phyloP scores from a whole-genome alignment of 2,113 vertebrate species.

The Athene noctua region DNA sequence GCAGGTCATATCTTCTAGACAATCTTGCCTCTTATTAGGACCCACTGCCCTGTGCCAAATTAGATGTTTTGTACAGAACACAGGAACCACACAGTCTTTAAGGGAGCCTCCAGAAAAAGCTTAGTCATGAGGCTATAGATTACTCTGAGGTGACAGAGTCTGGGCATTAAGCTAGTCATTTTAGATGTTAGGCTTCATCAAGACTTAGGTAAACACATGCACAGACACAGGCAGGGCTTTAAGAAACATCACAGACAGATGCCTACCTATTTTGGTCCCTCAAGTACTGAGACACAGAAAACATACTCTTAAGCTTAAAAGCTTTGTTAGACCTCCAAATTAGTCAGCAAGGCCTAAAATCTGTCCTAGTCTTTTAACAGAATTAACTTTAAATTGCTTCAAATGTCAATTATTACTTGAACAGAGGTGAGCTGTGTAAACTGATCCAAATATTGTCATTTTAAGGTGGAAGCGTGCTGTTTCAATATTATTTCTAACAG shows the following conservation, averaged over 20 bases:
- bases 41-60: background rate
- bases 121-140: background rate
- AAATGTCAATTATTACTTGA: background rate
- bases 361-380: background rate
- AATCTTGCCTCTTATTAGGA: background rate
- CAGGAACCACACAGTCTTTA: background rate
- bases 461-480: background rate
- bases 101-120: background rate
- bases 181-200: background rate
- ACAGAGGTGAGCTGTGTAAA: background rate
- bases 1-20: background rate
- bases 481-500: background rate
- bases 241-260: background rate
- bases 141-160: background rate
- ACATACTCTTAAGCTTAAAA: background rate
- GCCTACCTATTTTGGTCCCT: background rate
- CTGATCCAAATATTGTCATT: background rate
- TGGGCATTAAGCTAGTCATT: background rate
- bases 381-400: background rate
- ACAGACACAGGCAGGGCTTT: background rate
- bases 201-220: background rate
- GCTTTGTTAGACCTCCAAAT: background rate
- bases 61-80: background rate
- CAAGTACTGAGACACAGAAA: background rate
- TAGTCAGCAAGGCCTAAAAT: background rate